Conservation (phyloP, 1,140 invertebrate species). For the Marisa cornuarietis region DNA sequence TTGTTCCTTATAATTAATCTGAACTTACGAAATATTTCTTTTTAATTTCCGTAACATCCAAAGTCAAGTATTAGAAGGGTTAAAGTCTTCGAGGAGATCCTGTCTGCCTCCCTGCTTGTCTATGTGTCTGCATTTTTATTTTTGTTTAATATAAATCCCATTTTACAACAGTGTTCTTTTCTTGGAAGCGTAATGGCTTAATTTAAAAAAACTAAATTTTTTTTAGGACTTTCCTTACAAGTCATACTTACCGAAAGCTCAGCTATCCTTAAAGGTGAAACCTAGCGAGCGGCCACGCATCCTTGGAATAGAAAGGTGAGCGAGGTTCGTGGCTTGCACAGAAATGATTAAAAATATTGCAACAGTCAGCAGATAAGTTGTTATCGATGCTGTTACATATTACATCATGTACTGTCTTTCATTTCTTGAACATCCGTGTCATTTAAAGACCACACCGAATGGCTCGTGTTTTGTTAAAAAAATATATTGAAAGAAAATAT, state of each 20-base stretch:
- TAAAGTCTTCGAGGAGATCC: not conserved
- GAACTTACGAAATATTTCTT: no score
- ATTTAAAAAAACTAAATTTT: not conserved
- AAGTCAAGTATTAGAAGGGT: not conserved
- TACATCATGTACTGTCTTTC: no score
- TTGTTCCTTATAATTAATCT: no score
- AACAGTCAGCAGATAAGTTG: not conserved
- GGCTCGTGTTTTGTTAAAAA: no score
- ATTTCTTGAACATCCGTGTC: no score
- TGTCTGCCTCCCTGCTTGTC: not conserved
- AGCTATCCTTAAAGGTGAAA: not conserved
- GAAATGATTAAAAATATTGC: not conserved
- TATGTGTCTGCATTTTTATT: not conserved
- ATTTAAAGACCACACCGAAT: no score
- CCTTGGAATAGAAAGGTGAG: conserved; percentile 25
- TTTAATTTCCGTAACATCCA: no score
- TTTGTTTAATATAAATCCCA: not conserved
- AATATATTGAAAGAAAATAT: no score
- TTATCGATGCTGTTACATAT: no score
- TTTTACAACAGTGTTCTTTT: not conserved
- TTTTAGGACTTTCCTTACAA: conserved; percentile 17
- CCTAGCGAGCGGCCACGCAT: not conserved
- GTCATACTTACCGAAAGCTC: conserved; percentile 4
- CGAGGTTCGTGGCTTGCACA: not conserved
- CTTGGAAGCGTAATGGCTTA: no score